These are phyloP conservation scores for Chinchilla lanigera DNA, from an alignment of 2,113 vertebrate genomes.

Conservation along the genomic window DNA sequence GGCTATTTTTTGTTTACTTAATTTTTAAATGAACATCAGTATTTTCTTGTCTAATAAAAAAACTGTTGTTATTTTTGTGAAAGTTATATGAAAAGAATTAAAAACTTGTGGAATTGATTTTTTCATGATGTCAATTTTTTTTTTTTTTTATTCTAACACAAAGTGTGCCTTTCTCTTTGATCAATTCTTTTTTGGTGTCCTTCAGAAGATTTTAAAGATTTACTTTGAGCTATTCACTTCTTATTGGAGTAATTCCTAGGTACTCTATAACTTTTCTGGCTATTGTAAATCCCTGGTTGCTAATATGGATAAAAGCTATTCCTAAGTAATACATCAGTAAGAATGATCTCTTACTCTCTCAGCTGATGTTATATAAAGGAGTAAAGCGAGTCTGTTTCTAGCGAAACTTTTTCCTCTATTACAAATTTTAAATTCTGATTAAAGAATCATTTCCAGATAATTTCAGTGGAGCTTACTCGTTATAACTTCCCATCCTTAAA, in stretches of 20 bases:
- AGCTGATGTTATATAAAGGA: background rate
- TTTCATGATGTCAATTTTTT: background rate
- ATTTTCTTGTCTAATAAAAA: background rate
- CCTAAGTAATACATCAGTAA: background rate
- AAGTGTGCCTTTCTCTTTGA: background rate
- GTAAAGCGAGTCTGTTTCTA: background rate
- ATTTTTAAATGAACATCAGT: background rate
- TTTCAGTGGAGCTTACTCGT: background rate
- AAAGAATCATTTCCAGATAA: background rate
- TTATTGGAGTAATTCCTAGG: background rate
- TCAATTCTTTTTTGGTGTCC: background rate
- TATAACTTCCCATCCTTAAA: background rate
- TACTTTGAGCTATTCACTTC: constrained; percentile 23
- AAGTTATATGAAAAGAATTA: background rate
- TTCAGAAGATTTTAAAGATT: background rate
- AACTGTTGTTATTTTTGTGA: background rate
- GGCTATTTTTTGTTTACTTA: background rate
- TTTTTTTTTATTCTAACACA: background rate
- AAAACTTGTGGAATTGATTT: background rate
- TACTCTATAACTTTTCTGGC: background rate
- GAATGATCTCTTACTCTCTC: background rate
- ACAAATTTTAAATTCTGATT: background rate
- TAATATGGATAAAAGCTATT: background rate
- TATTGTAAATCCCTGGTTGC: background rate
- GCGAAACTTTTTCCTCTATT: background rate